phyloP scores from a whole-genome alignment of 2,888 invertebrate genomes.

The Metellina segmentata region DNA sequence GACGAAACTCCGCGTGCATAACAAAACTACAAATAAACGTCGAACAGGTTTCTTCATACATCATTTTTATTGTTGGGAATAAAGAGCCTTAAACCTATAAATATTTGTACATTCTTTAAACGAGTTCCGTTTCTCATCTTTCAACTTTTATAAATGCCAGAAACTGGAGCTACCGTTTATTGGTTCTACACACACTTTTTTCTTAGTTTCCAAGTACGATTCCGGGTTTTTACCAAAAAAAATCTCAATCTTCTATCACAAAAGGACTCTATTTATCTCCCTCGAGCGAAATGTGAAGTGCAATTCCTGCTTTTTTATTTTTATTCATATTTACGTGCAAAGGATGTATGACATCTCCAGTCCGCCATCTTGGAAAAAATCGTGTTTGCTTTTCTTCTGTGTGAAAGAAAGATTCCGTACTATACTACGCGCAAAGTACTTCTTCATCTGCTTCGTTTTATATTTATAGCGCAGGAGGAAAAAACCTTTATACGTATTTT shows the following conservation, averaged over 20 bases:
- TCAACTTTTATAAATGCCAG: constrained; percentile 2
- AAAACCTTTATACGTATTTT: constrained; percentile 13
- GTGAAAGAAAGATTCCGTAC: constrained; percentile 22
- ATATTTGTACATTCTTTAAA: constrained; percentile 38
- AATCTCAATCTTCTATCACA: constrained; percentile 37
- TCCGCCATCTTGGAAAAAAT: constrained; percentile 38
- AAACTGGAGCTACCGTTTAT: constrained; percentile 11
- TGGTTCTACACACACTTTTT: constrained; percentile 6
- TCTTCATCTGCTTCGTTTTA: not conserved
- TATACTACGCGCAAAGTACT: constrained; percentile 16
- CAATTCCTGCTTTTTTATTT: constrained; percentile 19
- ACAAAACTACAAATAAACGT: not conserved
- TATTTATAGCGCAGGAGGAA: constrained; percentile 1
- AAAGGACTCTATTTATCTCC: constrained; percentile 47
- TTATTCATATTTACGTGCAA: constrained; percentile 8
- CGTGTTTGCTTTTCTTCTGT: constrained; percentile 40
- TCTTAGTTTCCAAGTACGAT: constrained; percentile 16
- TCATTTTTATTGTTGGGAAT: constrained; percentile 30
- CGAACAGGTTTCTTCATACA: constrained; percentile 1
- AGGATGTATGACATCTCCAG: constrained; percentile 23
- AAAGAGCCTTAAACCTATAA: constrained; percentile 47
- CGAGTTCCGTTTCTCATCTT: constrained; percentile 16
- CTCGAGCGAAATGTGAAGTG: constrained; percentile 50
- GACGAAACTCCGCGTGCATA: not conserved
- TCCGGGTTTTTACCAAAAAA: constrained; percentile 14